Conservation (phyloP, 2,113 vertebrate species). For the Tragelaphus scriptus region DNA sequence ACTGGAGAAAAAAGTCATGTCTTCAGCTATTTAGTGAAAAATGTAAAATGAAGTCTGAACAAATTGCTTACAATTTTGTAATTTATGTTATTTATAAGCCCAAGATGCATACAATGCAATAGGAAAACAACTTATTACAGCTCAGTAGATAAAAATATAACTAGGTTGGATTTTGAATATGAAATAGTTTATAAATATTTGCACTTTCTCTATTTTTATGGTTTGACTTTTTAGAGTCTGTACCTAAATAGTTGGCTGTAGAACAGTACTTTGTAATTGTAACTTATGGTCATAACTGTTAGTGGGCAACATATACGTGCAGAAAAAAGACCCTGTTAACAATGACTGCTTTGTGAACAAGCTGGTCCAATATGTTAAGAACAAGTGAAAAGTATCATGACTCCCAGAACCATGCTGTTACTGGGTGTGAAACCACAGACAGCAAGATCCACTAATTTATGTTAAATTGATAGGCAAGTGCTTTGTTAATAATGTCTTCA, state of each 20-base stretch:
- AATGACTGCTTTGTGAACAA: background rate
- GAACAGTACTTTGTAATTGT: background rate
- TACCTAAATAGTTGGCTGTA: conserved; percentile 10
- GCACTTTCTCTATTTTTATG: conserved; percentile 39
- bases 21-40: conserved; percentile 95
- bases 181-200: conserved; percentile 44
- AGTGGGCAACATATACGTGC: background rate
- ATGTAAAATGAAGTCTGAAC: conserved; percentile 86
- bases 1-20: conserved; percentile 92
- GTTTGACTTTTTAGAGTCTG: background rate
- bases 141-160: conserved; percentile 33
- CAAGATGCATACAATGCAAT: background rate
- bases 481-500: conserved; percentile 54
- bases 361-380: background rate
- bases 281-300: conserved; percentile 38
- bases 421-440: background rate
- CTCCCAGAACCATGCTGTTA: background rate
- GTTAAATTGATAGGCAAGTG: conserved; percentile 16
- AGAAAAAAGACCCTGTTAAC: background rate
- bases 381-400: background rate
- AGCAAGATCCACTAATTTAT: background rate
- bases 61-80: conserved; percentile 71
- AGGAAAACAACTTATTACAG: conserved; percentile 5
- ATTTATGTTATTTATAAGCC: conserved; percentile 60
- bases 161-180: conserved; percentile 11